phyloP scores from a whole-genome alignment of 2,888 invertebrate genomes.

The Rhyacophila evoluta region DNA sequence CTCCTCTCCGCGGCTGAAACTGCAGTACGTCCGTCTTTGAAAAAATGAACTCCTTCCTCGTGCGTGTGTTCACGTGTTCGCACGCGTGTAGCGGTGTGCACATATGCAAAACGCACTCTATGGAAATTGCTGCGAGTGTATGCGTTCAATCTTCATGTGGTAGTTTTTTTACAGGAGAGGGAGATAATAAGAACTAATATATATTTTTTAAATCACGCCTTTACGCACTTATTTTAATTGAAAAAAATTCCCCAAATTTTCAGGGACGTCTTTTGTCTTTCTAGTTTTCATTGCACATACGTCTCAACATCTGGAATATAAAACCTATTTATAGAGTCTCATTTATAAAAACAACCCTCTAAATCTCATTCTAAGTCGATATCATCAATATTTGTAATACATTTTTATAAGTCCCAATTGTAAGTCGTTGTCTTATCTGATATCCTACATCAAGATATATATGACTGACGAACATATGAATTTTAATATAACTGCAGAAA shows the following conservation, averaged over 20 bases:
- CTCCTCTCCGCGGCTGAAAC: conserved; percentile 23
- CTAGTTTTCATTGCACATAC: conserved; percentile 22
- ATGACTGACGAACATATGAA: too few species aligned
- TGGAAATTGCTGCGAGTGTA: background rate
- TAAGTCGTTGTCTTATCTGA: too few species aligned
- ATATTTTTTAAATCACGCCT: background rate
- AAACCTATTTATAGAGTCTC: too few species aligned
- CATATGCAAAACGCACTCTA: conserved; percentile 7
- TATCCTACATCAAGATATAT: too few species aligned
- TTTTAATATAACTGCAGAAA: too few species aligned
- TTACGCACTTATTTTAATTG: background rate
- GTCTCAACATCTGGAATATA: conserved; percentile 14
- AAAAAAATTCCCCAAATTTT: background rate
- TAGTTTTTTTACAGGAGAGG: background rate
- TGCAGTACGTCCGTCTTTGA: conserved; percentile 43
- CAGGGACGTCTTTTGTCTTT: background rate
- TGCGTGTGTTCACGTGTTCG: conserved; percentile 16
- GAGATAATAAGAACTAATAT: background rate
- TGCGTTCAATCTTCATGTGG: conserved; percentile 7
- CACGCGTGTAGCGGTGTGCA: background rate
- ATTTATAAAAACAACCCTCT: too few species aligned
- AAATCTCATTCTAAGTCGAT: too few species aligned
- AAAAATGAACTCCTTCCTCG: conserved; percentile 34
- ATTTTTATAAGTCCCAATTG: too few species aligned
- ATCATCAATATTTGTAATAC: too few species aligned